A percentile compares a stretch with the other conserved stretches of the same genome.
Conservation (phyloP, 2,113 vertebrate genomes). For the Rattus rattus region DNA sequence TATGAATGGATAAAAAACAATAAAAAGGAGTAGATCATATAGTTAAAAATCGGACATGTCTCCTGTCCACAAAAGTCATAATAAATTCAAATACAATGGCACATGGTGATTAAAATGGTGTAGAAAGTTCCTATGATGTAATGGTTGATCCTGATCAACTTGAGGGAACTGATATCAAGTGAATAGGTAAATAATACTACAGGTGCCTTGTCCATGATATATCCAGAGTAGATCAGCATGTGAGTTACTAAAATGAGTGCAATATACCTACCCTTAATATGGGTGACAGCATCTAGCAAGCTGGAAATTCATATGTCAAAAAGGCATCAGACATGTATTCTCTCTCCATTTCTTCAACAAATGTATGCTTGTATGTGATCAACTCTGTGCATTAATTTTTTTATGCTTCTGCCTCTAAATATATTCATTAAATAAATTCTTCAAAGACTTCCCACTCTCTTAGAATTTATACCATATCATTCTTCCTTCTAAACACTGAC, state of each 20-base stretch:
- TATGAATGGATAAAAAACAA: background rate
- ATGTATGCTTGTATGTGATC: background rate
- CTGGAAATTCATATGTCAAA: background rate
- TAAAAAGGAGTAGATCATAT: background rate
- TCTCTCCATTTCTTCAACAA: background rate
- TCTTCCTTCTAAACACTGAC: background rate
- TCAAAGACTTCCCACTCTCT: background rate
- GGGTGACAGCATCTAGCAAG: background rate
- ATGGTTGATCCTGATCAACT: background rate
- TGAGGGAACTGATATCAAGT: background rate
- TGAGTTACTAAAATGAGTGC: background rate
- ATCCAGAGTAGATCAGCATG: background rate
- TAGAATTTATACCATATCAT: background rate
- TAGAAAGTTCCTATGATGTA: background rate
- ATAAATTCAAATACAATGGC: background rate
- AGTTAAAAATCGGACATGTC: background rate
- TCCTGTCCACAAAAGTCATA: background rate
- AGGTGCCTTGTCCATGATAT: background rate
- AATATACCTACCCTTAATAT: background rate
- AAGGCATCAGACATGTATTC: background rate
- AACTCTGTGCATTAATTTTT: background rate
- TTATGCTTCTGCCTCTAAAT: background rate
- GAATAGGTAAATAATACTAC: background rate
- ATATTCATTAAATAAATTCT: background rate
- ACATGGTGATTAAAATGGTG: background rate